Evolutionary conservation across 2,888 invertebrate genomes (phyloP).

Genomic region (Drosophila algonquin): DNA sequence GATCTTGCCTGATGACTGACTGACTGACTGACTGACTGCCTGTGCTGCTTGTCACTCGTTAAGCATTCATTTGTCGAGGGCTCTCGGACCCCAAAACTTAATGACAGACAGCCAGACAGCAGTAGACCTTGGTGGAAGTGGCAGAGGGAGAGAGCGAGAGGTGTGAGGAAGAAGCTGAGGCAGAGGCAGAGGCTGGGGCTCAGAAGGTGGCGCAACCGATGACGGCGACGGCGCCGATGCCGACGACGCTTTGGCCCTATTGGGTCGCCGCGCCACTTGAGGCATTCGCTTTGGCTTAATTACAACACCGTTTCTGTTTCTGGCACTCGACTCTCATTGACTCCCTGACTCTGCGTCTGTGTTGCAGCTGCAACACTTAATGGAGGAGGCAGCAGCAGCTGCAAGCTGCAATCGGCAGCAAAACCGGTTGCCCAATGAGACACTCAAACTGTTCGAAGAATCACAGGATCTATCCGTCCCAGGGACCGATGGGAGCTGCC

Average conservation of each 20-base stretch:
- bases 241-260: slow-evolving; percentile 20
- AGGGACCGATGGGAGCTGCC: background rate
- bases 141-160: background rate
- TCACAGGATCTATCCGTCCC: background rate
- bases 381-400: slow-evolving; percentile 24
- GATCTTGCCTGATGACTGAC: slow-evolving; percentile 1
- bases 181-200: background rate
- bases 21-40: slow-evolving; percentile 3
- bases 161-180: slow-evolving; percentile 16
- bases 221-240: slow-evolving; percentile 9
- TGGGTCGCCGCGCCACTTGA: slow-evolving; percentile 17
- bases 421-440: background rate
- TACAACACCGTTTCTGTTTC: slow-evolving; percentile 25
- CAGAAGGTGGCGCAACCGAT: slow-evolving; percentile 28
- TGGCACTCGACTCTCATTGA: background rate
- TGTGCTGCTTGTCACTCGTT: slow-evolving; percentile 50
- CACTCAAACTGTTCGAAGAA: background rate
- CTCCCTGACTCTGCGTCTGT: slow-evolving; percentile 47
- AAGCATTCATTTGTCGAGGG: slow-evolving; percentile 55
- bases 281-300: slow-evolving; percentile 35
- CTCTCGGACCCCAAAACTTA: slow-evolving; percentile 25
- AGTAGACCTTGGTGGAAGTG: slow-evolving; percentile 15
- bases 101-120: slow-evolving; percentile 45
- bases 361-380: slow-evolving; percentile 72
- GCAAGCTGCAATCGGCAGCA: slow-evolving; percentile 2